Evolutionary conservation across 2,113 vertebrate species (phyloP).

Genomic region (Pachycephala philippinensis): DNA sequence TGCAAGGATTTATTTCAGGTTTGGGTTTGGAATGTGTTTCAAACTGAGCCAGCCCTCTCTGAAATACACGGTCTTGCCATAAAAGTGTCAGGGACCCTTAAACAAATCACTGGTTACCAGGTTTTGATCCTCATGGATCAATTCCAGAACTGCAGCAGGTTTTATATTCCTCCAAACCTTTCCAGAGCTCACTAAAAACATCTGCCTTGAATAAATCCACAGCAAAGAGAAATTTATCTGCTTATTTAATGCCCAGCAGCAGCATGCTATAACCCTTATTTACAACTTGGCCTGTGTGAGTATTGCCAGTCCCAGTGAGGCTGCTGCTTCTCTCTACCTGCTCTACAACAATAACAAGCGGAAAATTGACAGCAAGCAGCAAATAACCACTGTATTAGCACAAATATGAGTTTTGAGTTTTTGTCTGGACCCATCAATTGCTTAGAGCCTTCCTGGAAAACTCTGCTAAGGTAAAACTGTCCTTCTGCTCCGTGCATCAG

Average conservation of each 20-base stretch:
- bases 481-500: background rate
- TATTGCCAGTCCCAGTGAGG: background rate
- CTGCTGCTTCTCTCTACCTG: background rate
- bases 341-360: background rate
- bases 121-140: constrained; percentile 61
- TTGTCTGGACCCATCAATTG: background rate
- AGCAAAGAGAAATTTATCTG: constrained; percentile 48
- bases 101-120: constrained; percentile 48
- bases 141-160: constrained; percentile 67
- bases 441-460: background rate
- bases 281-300: background rate
- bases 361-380: background rate
- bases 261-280: constrained; percentile 51
- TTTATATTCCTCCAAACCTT: constrained; percentile 54
- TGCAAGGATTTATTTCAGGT: constrained; percentile 52
- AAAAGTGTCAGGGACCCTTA: constrained; percentile 59
- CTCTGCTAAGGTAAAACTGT: background rate
- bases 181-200: constrained; percentile 56
- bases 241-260: constrained; percentile 57
- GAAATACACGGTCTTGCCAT: constrained; percentile 46
- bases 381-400: background rate
- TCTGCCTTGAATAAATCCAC: constrained; percentile 62
- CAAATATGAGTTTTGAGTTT: background rate
- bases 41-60: constrained; percentile 45
- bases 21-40: constrained; percentile 53